Conservation (phyloP, 2,888 invertebrate species). For the Parascotia fuliginaria region DNA sequence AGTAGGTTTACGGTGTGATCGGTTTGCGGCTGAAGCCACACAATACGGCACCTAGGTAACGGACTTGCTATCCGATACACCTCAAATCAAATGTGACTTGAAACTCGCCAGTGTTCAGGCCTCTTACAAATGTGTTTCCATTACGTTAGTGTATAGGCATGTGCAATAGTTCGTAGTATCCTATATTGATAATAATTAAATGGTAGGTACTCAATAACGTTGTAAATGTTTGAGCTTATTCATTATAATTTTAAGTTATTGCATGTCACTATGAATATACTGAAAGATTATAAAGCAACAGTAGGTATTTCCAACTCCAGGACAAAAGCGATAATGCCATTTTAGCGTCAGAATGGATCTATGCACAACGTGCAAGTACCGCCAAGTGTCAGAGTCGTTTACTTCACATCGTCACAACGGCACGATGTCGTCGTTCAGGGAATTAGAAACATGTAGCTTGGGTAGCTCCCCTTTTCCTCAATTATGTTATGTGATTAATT, state of each 20-base stretch:
- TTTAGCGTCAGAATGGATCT: slow-evolving; percentile 42
- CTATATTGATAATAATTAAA: too few relatives aligned
- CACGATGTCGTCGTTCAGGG: slow-evolving; percentile 52
- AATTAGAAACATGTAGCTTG: slow-evolving; percentile 37
- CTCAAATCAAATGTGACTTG: slow-evolving; percentile 70
- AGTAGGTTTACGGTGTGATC: slow-evolving; percentile 37
- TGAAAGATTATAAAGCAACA: too few relatives aligned
- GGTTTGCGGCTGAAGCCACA: slow-evolving; percentile 77
- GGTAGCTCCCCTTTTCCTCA: slow-evolving; percentile 10
- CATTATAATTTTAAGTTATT: too few relatives aligned
- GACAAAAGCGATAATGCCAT: slow-evolving; percentile 15
- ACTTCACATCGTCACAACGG: slow-evolving; percentile 58
- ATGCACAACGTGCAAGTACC: slow-evolving; percentile 27
- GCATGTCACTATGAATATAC: too few relatives aligned
- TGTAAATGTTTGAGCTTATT: too few relatives aligned
- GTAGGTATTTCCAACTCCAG: too few relatives aligned
- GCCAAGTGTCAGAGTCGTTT: slow-evolving; percentile 48
- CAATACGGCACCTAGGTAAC: slow-evolving; percentile 63
- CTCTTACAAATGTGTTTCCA: slow-evolving; percentile 36
- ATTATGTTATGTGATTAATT: slow-evolving; percentile 30
- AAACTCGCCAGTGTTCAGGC: slow-evolving; percentile 50
- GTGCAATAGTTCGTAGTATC: too few relatives aligned
- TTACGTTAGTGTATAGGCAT: slow-evolving; percentile 20
- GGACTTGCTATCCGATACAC: slow-evolving; percentile 70
- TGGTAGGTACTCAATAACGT: too few relatives aligned